Percentiles rank a stretch among this genome's conserved stretches.
These are phyloP conservation scores for Tragopan temminckii DNA, from an alignment of 2,797 vertebrate species.

Conservation along the genomic window DNA sequence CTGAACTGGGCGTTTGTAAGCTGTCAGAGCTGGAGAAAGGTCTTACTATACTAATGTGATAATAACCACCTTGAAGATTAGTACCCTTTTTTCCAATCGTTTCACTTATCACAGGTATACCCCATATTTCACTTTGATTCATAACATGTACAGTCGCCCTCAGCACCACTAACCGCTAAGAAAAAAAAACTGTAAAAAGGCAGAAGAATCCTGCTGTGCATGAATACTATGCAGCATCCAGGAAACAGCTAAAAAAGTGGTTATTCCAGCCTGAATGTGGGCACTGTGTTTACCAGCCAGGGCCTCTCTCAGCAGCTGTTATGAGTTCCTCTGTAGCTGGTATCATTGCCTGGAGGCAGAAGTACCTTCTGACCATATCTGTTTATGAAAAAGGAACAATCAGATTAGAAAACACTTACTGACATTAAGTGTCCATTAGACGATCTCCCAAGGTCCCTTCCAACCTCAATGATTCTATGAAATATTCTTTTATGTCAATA, in stretches of 20 bases:
- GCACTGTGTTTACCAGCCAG: neutral
- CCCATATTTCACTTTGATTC: neutral
- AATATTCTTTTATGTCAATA: constrained; percentile 65
- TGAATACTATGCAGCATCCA: neutral
- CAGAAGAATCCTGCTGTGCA: neutral
- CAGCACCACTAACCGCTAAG: neutral
- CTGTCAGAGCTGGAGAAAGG: neutral
- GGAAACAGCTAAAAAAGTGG: neutral
- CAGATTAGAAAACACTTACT: constrained; percentile 53
- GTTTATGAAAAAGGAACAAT: neutral
- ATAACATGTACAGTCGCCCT: neutral
- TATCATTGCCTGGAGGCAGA: constrained; percentile 22
- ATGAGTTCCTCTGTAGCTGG: neutral
- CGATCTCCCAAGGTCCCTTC: constrained; percentile 45
- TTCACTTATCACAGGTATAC: neutral
- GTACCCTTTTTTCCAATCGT: neutral
- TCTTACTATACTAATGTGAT: neutral
- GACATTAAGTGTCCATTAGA: constrained; percentile 45
- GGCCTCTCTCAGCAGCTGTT: neutral
- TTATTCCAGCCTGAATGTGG: neutral
- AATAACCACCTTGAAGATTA: neutral
- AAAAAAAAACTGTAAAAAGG: neutral
- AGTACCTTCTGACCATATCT: neutral
- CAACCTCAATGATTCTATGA: constrained; percentile 28
- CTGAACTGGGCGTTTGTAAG: neutral